A percentile compares a stretch with the other conserved stretches of the same genome.
Evolutionary conservation across 2,888 invertebrate genomes (phyloP).

Genomic region (Eilema depressum): DNA sequence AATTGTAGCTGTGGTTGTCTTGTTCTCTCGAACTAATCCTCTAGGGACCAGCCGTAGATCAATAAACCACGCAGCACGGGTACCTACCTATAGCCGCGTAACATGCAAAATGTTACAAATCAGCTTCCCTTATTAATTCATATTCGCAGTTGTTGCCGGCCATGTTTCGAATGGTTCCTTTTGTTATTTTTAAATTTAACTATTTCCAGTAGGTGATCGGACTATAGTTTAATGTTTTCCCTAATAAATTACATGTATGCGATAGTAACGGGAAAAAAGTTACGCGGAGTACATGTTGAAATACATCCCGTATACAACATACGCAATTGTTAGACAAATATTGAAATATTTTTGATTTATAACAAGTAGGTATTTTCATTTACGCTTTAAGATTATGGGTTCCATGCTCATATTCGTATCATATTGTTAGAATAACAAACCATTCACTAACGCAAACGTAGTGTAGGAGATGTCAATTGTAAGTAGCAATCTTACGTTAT

Average conservation of each 20-base stretch:
- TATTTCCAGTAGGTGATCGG: background rate
- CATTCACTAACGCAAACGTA: background rate
- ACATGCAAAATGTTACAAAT: slow-evolving; percentile 27
- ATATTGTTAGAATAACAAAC: background rate
- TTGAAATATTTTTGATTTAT: background rate
- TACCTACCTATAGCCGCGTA: slow-evolving; percentile 17
- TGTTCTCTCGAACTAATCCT: slow-evolving; percentile 39
- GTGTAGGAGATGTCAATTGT: background rate
- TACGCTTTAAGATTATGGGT: background rate
- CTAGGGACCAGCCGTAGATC: slow-evolving; percentile 46
- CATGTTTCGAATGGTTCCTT: background rate
- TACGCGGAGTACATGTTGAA: slow-evolving; percentile 8
- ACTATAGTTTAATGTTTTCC: slow-evolving; percentile 9
- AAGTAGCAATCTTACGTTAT: background rate
- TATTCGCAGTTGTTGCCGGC: background rate
- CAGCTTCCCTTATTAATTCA: slow-evolving; percentile 1
- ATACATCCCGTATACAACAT: background rate
- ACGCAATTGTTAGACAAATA: background rate
- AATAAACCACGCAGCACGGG: slow-evolving; percentile 44
- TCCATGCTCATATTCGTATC: background rate
- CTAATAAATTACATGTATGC: slow-evolving; percentile 14
- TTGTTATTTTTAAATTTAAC: background rate
- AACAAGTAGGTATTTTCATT: background rate
- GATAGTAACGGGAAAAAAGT: slow-evolving; percentile 42
- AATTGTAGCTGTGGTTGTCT: slow-evolving; percentile 24